Base-by-base conservation (phyloP, 1,140 invertebrate genomes). In the Drosophila athabasca region DNA sequence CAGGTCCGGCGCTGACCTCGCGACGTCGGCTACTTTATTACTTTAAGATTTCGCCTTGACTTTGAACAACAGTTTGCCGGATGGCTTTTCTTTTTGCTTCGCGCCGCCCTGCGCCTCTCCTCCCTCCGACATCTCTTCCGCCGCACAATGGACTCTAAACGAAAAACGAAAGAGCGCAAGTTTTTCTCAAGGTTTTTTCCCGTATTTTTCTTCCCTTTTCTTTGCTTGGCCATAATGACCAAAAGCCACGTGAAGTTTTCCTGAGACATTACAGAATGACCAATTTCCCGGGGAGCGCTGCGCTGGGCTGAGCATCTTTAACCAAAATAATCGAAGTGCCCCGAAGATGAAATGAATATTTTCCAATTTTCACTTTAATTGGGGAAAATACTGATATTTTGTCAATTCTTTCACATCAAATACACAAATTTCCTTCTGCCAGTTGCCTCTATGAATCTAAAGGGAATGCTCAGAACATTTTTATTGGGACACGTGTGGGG, bases 1-100 rank as follows among this genome's bases (percentile, higher is more conserved):
- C 51, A 49, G 44, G 50, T 53, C 60, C 75, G 61, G 79, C 64
- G 61, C 53, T 83, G 83, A 88, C 82, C 83, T 76, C 77, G 82
- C 59, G 49, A 68, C 55, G 72, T 43, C 62, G 75, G 79, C 83
- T 88, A 88, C 79, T 89, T 88, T 88, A 88, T 88, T 88, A 88
- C 83, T 88, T 88, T 89, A 88, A 88, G 79, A 83, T 88, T 88
- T 88, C 49, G 79, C 83, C 83, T 88, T 88, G 83, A 88, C 83
- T 88, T 88, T 88, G 83, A 88, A 83, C 83, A 87, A 79, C 83
- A 87, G 79, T 88, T 88, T 65, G 83, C 67, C 53, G 71, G 73
- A 64, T 81, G 73, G 62, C 64, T 82, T 85, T 81, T 74, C 55
- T 69, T 65, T 72, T 65, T 73, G 49, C 60, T 66, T 66, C 50